A percentile compares a stretch with the other conserved stretches of the same genome.
Evolutionary conservation across 1,140 invertebrate species (phyloP).

Genomic region (Brachionus plicatilis): DNA sequence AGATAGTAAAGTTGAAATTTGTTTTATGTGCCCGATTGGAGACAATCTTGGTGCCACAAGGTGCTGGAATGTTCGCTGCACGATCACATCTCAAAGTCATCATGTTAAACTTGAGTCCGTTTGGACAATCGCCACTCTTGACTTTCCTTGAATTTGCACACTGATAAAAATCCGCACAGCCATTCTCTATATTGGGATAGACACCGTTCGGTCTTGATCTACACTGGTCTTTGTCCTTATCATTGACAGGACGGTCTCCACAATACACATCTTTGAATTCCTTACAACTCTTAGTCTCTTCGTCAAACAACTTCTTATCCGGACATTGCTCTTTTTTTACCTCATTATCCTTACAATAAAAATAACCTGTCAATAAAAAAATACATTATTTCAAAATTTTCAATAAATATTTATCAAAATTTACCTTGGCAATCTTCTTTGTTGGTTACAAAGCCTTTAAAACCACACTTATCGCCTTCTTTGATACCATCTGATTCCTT

Average conservation of each 20-base stretch:
- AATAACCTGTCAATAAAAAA: not conserved
- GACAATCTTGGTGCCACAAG: constrained; percentile 22
- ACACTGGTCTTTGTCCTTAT: constrained; percentile 23
- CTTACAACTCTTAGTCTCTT: constrained; percentile 16
- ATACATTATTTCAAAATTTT: not conserved
- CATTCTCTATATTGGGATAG: constrained; percentile 38
- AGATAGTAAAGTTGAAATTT: not conserved
- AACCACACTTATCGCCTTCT: constrained; percentile 19
- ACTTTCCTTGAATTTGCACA: constrained; percentile 9
- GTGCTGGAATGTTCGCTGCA: constrained; percentile 8
- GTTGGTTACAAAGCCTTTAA: constrained; percentile 6
- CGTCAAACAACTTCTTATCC: constrained; percentile 22
- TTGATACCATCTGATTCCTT: not conserved
- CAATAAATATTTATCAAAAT: not conserved
- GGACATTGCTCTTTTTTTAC: constrained; percentile 32
- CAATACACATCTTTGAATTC: constrained; percentile 29
- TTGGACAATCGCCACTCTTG: constrained; percentile 39
- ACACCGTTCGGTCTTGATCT: constrained; percentile 5
- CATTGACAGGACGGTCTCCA: constrained; percentile 28
- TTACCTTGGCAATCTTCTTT: constrained; percentile 36
- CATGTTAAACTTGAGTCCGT: constrained; percentile 37
- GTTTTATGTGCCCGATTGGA: not conserved
- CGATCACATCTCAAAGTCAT: constrained; percentile 28
- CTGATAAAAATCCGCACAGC: constrained; percentile 22
- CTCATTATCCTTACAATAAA: constrained; percentile 22